phyloP scores from a whole-genome alignment of 2,888 invertebrate species.

The Sussaba pulchella region DNA sequence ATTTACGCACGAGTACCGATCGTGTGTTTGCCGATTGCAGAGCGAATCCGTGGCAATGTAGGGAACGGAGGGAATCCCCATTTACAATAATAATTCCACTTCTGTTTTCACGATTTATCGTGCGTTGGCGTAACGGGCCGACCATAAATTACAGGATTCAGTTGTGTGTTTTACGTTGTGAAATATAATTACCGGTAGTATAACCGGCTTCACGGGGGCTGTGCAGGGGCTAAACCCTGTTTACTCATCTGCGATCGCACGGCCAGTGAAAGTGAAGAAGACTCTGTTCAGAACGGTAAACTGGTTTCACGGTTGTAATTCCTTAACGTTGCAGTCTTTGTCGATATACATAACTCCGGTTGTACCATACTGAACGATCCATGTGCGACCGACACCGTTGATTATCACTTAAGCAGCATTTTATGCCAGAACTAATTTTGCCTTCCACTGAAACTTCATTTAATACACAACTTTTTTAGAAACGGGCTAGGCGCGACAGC shows the following conservation, averaged over 20 bases:
- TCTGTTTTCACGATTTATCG: conserved; percentile 3
- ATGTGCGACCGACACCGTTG: background rate
- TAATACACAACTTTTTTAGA: too few relatives aligned
- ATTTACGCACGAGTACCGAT: conserved; percentile 1
- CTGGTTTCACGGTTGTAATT: conserved; percentile 35
- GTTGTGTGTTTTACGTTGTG: conserved; percentile 26
- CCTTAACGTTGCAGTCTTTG: background rate
- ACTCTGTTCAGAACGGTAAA: conserved; percentile 23
- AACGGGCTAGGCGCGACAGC: too few relatives aligned
- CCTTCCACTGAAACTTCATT: too few relatives aligned
- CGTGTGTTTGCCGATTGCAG: background rate
- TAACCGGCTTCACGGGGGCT: background rate
- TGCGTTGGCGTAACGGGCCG: conserved; percentile 27
- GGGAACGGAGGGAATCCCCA: background rate
- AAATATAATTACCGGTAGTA: conserved; percentile 30
- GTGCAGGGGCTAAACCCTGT: background rate
- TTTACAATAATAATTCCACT: conserved; percentile 19
- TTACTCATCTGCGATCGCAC: conserved; percentile 5
- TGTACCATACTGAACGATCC: background rate
- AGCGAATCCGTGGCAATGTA: background rate
- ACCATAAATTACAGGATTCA: conserved; percentile 21
- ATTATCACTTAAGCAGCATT: conserved; percentile 12
- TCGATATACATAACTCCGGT: conserved; percentile 1
- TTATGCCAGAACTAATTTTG: background rate
- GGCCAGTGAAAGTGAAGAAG: conserved; percentile 49